Base-by-base conservation (phyloP, 1,140 invertebrate species). In the Drosophila kohkoa region DNA sequence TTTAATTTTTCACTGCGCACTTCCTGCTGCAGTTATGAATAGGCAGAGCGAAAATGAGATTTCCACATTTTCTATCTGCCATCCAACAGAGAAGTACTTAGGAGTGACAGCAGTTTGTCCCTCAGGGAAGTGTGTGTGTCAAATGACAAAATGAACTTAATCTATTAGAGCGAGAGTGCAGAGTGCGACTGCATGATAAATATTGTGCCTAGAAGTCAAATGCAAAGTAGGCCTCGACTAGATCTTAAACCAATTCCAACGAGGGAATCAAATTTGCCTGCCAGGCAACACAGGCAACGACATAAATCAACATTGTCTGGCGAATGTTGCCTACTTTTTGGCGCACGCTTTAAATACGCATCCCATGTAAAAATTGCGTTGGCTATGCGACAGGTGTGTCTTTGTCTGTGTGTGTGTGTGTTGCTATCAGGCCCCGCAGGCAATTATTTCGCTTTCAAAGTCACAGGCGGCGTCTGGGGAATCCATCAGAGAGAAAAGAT, bases 61-160 rank as follows among this genome's bases (percentile, higher is more conserved):
- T 48, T 4, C 46, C 16, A 16, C n/a, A 16, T 48, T 20, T 25
- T 48, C 16, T 48, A 20, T 48, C 13, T 20, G 15, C 16, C 46
- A 16, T 20, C 54, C 41, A 57, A 62, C 35, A 15, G 20, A 25
- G 20, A 25, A 25, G 8, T 38, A 38, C 35, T 38, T 48, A 7
- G 16, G 16, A 48, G 32, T 16, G 32, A 58, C 54, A 51, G 46
- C 35, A 38, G 32, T 6, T 20, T 35, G 35, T 30, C 13, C 48
- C 35, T 54, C 45, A 43, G 48, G 3, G n/a, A 16, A 48, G 3
- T 10, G 13, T 43, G 25, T 13, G 58, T 66, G 67, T 74, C 78
- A 74, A 85, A 81, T 78, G 75, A 86, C 82, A 86, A 80, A 88
- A 83, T 73, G 85, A 88, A 88, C 79, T 88, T 83, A 87, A 87